Percentiles rank a stretch among this genome's conserved stretches.
These are phyloP conservation scores for Quadriops clusia DNA, from an alignment of 2,888 invertebrate species.

Conservation along the genomic window DNA sequence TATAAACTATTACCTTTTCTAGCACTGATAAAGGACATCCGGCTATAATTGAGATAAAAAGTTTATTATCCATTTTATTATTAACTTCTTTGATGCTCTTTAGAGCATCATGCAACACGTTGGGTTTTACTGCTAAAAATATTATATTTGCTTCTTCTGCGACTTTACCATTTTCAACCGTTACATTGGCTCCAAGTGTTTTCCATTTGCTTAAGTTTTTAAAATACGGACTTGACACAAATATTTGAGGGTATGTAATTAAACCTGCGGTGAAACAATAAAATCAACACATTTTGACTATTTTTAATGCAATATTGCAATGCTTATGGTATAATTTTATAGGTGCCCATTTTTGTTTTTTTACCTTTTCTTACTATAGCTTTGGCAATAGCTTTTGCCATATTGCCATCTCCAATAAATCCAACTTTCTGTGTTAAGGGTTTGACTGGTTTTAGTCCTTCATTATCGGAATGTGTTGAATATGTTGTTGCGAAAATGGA, in stretches of 20 bases:
- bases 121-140: constrained; percentile 82
- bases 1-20: constrained; percentile 42
- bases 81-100: constrained; percentile 29
- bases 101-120: constrained; percentile 51
- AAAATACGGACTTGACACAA: constrained; percentile 61
- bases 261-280: constrained; percentile 39
- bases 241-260: constrained; percentile 50
- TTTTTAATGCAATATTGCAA: not conserved
- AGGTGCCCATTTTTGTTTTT: too few relatives aligned
- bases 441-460: too few relatives aligned
- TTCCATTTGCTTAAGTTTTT: constrained; percentile 55
- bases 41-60: constrained; percentile 75
- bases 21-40: constrained; percentile 56
- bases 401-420: constrained; percentile 84
- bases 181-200: constrained; percentile 47
- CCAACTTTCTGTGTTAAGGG: constrained; percentile 48
- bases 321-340: too few relatives aligned
- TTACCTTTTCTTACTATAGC: constrained; percentile 60
- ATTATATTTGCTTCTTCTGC: constrained; percentile 55
- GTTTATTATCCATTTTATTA: constrained; percentile 35
- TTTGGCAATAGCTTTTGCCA: constrained; percentile 72
- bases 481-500: too few relatives aligned
- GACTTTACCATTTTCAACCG: constrained; percentile 55
- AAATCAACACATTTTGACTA: not conserved
- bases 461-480: too few relatives aligned